Conservation (phyloP, 2,113 vertebrate genomes). For the Lepus timidus region DNA sequence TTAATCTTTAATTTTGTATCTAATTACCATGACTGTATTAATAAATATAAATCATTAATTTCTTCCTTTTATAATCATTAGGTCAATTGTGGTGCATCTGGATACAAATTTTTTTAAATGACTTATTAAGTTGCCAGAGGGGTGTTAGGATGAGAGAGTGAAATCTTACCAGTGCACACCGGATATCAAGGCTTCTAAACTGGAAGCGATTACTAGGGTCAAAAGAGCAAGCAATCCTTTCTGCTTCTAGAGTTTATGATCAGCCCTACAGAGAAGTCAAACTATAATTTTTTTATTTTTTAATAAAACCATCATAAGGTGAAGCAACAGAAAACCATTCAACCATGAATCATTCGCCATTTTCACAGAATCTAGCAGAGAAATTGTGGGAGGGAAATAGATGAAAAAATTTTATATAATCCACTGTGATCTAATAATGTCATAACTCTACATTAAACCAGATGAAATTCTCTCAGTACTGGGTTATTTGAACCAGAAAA, state of each 20-base stretch:
- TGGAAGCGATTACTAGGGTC: background rate
- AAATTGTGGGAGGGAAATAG: background rate
- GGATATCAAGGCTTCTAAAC: background rate
- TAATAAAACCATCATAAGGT: background rate
- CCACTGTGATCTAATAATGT: background rate
- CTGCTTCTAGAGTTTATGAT: background rate
- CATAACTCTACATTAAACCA: background rate
- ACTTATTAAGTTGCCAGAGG: background rate
- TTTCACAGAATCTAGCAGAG: background rate
- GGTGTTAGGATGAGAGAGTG: background rate
- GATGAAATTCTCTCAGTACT: constrained; percentile 22
- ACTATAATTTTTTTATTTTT: background rate
- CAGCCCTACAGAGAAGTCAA: background rate
- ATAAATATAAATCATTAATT: background rate
- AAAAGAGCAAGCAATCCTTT: background rate
- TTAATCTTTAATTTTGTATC: background rate
- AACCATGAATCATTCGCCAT: background rate
- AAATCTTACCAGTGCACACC: background rate
- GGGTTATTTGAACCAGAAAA: constrained; percentile 30
- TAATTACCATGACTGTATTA: background rate
- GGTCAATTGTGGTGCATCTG: background rate
- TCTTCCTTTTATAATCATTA: constrained; percentile 1
- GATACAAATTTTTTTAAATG: background rate
- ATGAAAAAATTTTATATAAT: background rate
- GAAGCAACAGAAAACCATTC: background rate